Percentiles rank a stretch among this genome's conserved stretches.
Conservation (phyloP, 2,797 vertebrate genomes). For the Cetoscarus ocellatus region DNA sequence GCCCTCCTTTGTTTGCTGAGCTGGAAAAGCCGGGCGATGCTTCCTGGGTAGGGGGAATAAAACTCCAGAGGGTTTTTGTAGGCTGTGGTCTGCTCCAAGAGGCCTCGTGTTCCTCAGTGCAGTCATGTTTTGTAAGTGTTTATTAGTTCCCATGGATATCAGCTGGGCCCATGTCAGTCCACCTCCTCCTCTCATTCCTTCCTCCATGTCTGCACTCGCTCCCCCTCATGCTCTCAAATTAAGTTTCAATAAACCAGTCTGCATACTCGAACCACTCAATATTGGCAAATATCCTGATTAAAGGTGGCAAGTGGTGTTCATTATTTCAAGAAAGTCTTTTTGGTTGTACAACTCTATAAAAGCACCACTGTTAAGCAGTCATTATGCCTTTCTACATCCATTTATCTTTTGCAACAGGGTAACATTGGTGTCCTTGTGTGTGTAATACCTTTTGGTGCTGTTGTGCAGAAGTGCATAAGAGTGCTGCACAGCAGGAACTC, state of each 20-base stretch:
- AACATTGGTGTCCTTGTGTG: too few species aligned
- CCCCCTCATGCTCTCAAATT: background rate
- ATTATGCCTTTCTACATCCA: too few species aligned
- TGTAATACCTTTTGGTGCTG: too few species aligned
- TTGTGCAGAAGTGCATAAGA: too few species aligned
- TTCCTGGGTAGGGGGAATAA: slow-evolving; percentile 43
- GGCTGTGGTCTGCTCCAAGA: slow-evolving; percentile 43
- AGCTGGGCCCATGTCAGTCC: slow-evolving; percentile 44
- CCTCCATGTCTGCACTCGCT: slow-evolving; percentile 7
- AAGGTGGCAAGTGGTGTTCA: too few species aligned
- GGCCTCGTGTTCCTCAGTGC: slow-evolving; percentile 54
- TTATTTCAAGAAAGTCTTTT: too few species aligned
- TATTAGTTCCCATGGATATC: slow-evolving; percentile 80
- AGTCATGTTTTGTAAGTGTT: slow-evolving; percentile 77
- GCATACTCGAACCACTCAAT: background rate
- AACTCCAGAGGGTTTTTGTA: slow-evolving; percentile 32
- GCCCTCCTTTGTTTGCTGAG: slow-evolving; percentile 53
- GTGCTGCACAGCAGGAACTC: too few species aligned
- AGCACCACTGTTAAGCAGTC: too few species aligned
- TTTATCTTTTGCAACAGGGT: too few species aligned
- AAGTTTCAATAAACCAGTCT: slow-evolving; percentile 10
- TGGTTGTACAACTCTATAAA: too few species aligned
- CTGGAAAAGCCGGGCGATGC: slow-evolving; percentile 38
- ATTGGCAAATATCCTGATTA: too few species aligned
- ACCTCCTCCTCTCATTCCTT: slow-evolving; percentile 40